Conservation (phyloP, 1,140 invertebrate species). For the Papilio glaucus region DNA sequence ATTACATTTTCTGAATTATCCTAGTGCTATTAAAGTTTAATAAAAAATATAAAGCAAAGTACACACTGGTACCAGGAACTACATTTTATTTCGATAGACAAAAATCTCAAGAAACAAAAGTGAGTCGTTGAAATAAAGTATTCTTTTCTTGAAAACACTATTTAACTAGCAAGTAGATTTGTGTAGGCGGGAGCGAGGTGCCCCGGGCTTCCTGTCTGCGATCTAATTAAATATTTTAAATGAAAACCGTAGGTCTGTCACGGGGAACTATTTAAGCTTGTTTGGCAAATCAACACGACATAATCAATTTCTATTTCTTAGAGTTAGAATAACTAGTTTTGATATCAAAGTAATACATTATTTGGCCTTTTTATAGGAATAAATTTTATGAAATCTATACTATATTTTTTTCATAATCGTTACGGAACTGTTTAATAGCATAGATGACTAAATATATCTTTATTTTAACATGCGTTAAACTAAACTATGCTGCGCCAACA, state of each 20-base stretch:
- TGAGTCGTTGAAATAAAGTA: slow-evolving; percentile 21
- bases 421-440: too few species aligned
- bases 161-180: slow-evolving; percentile 29
- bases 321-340: background rate
- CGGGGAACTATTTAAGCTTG: background rate
- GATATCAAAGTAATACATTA: too few species aligned
- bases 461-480: too few species aligned
- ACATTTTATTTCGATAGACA: background rate
- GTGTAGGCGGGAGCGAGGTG: background rate
- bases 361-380: too few species aligned
- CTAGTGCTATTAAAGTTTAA: too few species aligned
- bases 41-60: background rate
- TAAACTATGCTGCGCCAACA: too few species aligned
- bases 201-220: slow-evolving; percentile 9
- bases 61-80: background rate
- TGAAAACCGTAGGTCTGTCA: slow-evolving; percentile 9
- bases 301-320: slow-evolving; percentile 14
- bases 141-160: slow-evolving; percentile 16
- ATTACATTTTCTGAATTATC: too few species aligned
- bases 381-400: too few species aligned
- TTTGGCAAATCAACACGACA: slow-evolving; percentile 17
- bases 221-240: slow-evolving; percentile 34
- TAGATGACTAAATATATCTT: too few species aligned
- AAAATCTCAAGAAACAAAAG: slow-evolving; percentile 4
- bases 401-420: too few species aligned